A percentile compares a stretch with the other conserved stretches of the same genome.
These are phyloP conservation scores for Zygothrica quintamaculata DNA, from an alignment of 2,888 invertebrate species.

Conservation along the genomic window DNA sequence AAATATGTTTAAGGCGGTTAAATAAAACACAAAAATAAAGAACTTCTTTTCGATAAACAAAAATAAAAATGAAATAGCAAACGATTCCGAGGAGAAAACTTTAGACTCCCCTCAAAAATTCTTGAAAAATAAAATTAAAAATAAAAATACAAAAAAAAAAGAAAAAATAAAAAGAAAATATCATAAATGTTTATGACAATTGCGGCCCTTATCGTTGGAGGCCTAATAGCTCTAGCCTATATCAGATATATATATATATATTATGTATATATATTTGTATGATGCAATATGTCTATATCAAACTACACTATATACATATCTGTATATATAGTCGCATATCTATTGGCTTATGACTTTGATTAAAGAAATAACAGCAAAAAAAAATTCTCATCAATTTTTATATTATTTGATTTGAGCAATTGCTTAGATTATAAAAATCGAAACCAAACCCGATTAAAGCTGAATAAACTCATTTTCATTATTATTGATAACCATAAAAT, in stretches of 20 bases:
- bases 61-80: slow-evolving; percentile 6
- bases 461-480: too few species aligned
- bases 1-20: neutral
- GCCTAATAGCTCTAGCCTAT: slow-evolving; percentile 15
- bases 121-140: neutral
- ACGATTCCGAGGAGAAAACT: slow-evolving; percentile 7
- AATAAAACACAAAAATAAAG: too few species aligned
- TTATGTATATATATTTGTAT: slow-evolving; percentile 4
- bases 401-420: slow-evolving; percentile 38
- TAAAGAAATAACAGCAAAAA: slow-evolving; percentile 45
- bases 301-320: neutral
- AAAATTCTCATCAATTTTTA: slow-evolving; percentile 25
- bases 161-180: neutral
- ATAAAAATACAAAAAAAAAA: neutral
- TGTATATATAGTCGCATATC: too few species aligned
- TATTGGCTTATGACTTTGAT: slow-evolving; percentile 45
- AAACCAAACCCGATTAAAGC: neutral
- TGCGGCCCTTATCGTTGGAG: slow-evolving; percentile 47
- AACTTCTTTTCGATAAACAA: slow-evolving; percentile 44
- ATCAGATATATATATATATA: slow-evolving; percentile 19
- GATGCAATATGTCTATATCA: slow-evolving; percentile 27
- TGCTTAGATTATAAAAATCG: slow-evolving; percentile 10
- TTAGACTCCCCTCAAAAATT: slow-evolving; percentile 2
- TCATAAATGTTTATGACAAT: slow-evolving; percentile 64
- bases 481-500: neutral